phyloP scores from a whole-genome alignment of 2,113 vertebrate genomes.

The Laticauda laticaudata region DNA sequence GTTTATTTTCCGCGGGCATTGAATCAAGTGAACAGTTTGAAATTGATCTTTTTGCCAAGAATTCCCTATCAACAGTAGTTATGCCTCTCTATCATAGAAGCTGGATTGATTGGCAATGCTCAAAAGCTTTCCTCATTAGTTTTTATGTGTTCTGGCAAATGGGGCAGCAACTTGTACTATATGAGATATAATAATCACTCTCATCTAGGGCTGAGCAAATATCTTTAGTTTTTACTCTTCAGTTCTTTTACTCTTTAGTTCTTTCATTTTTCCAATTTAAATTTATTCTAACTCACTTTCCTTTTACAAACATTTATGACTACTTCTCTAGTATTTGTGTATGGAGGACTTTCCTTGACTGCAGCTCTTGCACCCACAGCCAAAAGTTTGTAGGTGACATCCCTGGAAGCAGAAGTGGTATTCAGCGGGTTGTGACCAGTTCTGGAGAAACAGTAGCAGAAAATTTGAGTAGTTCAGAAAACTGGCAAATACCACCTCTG shows the following conservation, averaged over 20 bases:
- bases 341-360: neutral
- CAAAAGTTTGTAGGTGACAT: neutral
- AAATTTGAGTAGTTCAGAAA: too few relatives aligned
- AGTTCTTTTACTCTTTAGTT: neutral
- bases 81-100: neutral
- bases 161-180: neutral
- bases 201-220: neutral
- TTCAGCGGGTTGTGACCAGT: too few relatives aligned
- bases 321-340: neutral
- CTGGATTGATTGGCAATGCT: neutral
- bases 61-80: fast-evolving
- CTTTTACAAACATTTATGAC: neutral
- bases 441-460: too few relatives aligned
- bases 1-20: neutral
- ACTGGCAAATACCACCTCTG: too few relatives aligned
- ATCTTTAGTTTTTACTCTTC: neutral
- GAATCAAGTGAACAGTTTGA: neutral
- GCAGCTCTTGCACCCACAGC: neutral
- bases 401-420: neutral
- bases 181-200: neutral
- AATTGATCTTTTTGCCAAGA: neutral
- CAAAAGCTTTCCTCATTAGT: neutral
- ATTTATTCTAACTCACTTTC: neutral
- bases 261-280: neutral
- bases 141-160: neutral